phyloP scores from a whole-genome alignment of 2,113 vertebrate species.

The Madoqua kirkii region DNA sequence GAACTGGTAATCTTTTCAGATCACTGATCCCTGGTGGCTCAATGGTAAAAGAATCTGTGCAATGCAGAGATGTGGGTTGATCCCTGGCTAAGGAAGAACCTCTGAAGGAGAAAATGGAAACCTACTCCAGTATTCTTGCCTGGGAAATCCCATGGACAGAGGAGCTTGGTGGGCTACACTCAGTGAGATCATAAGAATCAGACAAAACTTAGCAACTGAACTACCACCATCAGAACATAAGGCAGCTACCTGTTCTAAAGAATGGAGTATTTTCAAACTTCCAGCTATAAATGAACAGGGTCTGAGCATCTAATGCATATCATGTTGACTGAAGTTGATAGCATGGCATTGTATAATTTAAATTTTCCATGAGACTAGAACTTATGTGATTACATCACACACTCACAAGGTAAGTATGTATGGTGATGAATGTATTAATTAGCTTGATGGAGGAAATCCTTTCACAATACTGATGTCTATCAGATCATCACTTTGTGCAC shows the following conservation, averaged over 20 bases:
- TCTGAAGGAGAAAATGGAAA: not conserved
- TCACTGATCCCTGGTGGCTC: not conserved
- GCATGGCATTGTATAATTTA: not conserved
- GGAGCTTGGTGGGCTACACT: not conserved
- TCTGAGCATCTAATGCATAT: not conserved
- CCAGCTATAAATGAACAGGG: not conserved
- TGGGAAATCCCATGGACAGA: not conserved
- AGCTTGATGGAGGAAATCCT: not conserved
- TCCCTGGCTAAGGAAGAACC: not conserved
- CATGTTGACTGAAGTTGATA: not conserved
- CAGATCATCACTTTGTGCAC: not conserved
- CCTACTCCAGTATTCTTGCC: not conserved
- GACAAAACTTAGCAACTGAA: not conserved
- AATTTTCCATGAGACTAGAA: not conserved
- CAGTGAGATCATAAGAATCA: not conserved
- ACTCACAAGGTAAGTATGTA: not conserved
- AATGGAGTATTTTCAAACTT: not conserved
- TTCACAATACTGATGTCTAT: not conserved
- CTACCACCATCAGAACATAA: not conserved
- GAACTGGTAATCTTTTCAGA: not conserved
- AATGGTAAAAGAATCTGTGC: not conserved
- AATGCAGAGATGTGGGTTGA: not conserved
- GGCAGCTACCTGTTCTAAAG: not conserved
- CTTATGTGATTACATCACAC: not conserved
- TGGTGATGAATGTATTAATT: not conserved